Evolutionary conservation across 2,113 vertebrate genomes (phyloP).

Genomic region (Acanthisitta chloris): DNA sequence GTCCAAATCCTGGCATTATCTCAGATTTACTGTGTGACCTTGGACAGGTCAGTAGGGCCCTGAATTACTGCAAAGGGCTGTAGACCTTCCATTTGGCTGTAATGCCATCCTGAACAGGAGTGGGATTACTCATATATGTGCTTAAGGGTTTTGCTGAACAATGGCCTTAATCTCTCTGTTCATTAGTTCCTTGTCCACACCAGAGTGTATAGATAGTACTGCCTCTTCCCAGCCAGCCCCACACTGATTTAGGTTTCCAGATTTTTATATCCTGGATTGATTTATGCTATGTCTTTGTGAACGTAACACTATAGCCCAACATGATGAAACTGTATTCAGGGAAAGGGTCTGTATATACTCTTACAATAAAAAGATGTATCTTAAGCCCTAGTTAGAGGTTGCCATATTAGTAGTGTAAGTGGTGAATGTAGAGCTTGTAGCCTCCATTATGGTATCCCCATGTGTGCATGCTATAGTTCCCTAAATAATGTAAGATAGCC

Average conservation of each 20-base stretch:
- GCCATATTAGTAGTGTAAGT: not conserved
- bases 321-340: not conserved
- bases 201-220: not conserved
- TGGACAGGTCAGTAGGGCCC: not conserved
- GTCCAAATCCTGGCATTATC: slow-evolving; percentile 1
- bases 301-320: not conserved
- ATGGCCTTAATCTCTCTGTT: not conserved
- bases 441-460: not conserved
- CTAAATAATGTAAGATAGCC: not conserved
- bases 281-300: not conserved
- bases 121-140: not conserved
- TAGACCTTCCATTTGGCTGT: not conserved
- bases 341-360: not conserved
- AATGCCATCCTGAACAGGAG: not conserved
- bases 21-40: slow-evolving; percentile 22
- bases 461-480: not conserved
- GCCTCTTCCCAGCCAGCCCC: not conserved
- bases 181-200: not conserved
- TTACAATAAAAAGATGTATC: not conserved
- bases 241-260: not conserved
- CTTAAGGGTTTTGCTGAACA: slow-evolving; percentile 19
- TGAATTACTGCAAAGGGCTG: not conserved
- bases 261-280: not conserved
- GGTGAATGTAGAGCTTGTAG: not conserved
- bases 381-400: not conserved